Percentiles rank a stretch among this genome's conserved stretches.
These are phyloP conservation scores for Sciurus vulgaris DNA, from an alignment of 2,797 vertebrate species.

Conservation along the genomic window DNA sequence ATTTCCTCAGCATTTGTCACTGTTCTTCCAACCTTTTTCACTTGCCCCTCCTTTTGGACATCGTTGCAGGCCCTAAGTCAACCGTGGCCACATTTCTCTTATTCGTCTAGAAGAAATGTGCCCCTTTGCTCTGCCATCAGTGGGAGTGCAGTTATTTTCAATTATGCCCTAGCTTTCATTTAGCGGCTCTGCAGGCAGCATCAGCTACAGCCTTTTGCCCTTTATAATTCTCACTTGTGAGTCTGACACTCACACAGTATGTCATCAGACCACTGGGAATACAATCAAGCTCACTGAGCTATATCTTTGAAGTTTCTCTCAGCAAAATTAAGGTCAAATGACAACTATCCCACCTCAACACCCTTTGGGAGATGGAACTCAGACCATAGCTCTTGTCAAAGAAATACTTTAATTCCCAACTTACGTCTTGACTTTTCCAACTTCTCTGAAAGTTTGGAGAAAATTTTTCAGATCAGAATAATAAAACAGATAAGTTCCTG, in stretches of 20 bases:
- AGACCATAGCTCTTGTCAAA: background rate
- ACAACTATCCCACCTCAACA: background rate
- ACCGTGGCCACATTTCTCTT: background rate
- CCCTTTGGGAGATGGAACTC: constrained; percentile 1
- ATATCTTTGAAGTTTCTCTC: constrained; percentile 54
- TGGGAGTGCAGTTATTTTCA: constrained; percentile 53
- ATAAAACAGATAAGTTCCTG: background rate
- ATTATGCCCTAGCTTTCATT: constrained; percentile 68
- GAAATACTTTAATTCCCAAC: constrained; percentile 7
- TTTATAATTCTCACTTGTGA: constrained; percentile 61
- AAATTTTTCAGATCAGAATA: background rate
- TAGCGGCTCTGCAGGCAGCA: constrained; percentile 49
- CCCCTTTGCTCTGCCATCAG: constrained; percentile 28
- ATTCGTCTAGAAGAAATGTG: background rate
- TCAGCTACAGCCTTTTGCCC: constrained; percentile 49
- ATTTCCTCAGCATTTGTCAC: background rate
- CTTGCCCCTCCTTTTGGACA: background rate
- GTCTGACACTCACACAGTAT: constrained; percentile 51
- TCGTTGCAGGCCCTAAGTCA: background rate
- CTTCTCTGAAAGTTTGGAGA: background rate
- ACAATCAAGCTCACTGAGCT: constrained; percentile 28
- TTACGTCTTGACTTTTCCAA: constrained; percentile 31
- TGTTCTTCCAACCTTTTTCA: background rate
- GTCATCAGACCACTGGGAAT: constrained; percentile 61
- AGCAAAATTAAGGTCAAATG: constrained; percentile 65